These are phyloP conservation scores for Ectemnius lituratus DNA, from an alignment of 2,888 invertebrate genomes.

Conservation along the genomic window DNA sequence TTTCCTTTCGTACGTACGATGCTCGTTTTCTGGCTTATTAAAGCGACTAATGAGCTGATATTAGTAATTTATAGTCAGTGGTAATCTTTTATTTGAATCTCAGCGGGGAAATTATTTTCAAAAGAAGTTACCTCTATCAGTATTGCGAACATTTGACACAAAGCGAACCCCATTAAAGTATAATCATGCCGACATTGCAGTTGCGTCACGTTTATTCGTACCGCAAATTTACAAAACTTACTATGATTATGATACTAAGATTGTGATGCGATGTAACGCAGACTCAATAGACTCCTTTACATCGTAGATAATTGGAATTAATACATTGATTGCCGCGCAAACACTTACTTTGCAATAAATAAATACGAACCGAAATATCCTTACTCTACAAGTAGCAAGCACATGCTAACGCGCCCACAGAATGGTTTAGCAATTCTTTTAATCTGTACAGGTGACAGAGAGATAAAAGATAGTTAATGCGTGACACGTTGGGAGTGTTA, in stretches of 20 bases:
- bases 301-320: constrained; percentile 46
- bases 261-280: constrained; percentile 55
- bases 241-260: constrained; percentile 55
- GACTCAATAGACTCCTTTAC: constrained; percentile 49
- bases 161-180: constrained; percentile 3
- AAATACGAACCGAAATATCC: constrained; percentile 28
- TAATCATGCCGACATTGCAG: constrained; percentile 8
- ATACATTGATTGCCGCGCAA: constrained; percentile 47
- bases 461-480: too few species aligned
- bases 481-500: too few species aligned
- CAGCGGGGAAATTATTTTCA: constrained; percentile 2
- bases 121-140: constrained; percentile 36
- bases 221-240: constrained; percentile 48
- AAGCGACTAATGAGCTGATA: too few species aligned
- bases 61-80: too few species aligned
- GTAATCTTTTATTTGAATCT: background rate
- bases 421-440: too few species aligned
- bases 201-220: constrained; percentile 38
- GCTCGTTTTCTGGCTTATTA: too few species aligned
- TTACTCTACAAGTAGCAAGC: constrained; percentile 19
- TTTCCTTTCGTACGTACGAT: too few species aligned
- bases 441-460: too few species aligned
- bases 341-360: constrained; percentile 38
- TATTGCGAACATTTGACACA: constrained; percentile 39
- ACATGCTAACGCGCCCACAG: background rate